Evolutionary conservation across 2,113 vertebrate species (phyloP).

Genomic region (Vidua macroura): DNA sequence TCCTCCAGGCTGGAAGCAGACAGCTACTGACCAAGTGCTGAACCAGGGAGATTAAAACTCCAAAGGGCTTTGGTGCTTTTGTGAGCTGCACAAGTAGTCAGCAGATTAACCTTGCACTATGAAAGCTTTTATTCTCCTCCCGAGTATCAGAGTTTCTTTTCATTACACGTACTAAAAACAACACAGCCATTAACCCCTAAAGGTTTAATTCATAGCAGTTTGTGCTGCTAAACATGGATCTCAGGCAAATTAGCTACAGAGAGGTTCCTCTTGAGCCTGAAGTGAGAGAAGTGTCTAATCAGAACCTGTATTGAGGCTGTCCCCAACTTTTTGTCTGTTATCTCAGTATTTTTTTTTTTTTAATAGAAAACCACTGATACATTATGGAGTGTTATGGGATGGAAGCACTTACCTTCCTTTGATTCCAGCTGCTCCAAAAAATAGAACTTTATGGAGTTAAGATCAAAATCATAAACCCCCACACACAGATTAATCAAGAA

Average conservation of each 20-base stretch:
- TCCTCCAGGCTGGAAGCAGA: neutral
- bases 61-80: neutral
- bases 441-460: neutral
- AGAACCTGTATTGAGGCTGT: neutral
- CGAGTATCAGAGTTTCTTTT: neutral
- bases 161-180: neutral
- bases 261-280: neutral
- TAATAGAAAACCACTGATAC: neutral
- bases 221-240: neutral
- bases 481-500: neutral
- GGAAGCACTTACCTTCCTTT: neutral
- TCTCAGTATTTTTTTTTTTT: neutral
- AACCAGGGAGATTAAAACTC: neutral
- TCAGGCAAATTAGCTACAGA: neutral
- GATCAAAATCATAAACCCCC: rapidly evolving
- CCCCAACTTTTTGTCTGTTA: neutral
- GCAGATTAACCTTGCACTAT: neutral
- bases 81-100: neutral
- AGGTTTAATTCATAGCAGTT: neutral
- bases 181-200: neutral
- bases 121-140: slow-evolving; percentile 36
- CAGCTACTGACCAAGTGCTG: neutral
- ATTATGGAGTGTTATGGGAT: neutral
- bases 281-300: neutral
- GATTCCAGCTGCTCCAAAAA: neutral